Base-by-base conservation (phyloP, 2,113 vertebrate genomes). In the Semnornis frantzii region DNA sequence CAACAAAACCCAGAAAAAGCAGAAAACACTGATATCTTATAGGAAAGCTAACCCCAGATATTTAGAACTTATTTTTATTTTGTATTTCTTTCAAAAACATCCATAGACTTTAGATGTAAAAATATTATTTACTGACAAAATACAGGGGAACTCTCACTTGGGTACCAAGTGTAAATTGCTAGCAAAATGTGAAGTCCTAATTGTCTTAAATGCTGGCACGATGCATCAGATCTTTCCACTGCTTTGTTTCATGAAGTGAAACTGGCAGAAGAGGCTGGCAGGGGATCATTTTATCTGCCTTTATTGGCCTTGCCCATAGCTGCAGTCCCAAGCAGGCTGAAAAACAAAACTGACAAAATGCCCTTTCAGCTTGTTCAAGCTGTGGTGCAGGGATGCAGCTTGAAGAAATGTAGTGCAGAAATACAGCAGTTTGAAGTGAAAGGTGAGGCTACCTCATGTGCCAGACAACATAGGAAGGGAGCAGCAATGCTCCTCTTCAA, bases 401-500 rank as follows among this genome's bases (percentile, higher is more conserved):
- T 20, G 54, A 69, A 74, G 58, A 33, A 48, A 82, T 30, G 15
- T 55, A 44, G 48, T 30, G 66, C 62, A 34, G 62, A 24, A 19
- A 55, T 15, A 63, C 0, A 0, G 48, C 0, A 0, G 12, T 33
- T 24, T 55, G 73, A 74, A 59, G 30, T 1, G 2, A 70, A 70
- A 60, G 15, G 6, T 69, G 44, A 28, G 60, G 33, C 46, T 72
- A 37, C 23, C 13, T 39, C 2, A 0, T 7, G 2, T n/a, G 34
- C 25, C 62, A 72, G n/a, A 3, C 64, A 52, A 50, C 6, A 50
- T 0, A 59, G 79, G 66, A 63, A 59, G 48, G 44, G 31, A 48
- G 48, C 70, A 78, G 52, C 3, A 2, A 31, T 1, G 4, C 13
- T 60, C 13, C 42, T 72, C 31, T 82, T 58, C 44, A 20, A 5